These are phyloP conservation scores for Albula glossodonta DNA, from an alignment of 2,113 vertebrate genomes.

Conservation along the genomic window DNA sequence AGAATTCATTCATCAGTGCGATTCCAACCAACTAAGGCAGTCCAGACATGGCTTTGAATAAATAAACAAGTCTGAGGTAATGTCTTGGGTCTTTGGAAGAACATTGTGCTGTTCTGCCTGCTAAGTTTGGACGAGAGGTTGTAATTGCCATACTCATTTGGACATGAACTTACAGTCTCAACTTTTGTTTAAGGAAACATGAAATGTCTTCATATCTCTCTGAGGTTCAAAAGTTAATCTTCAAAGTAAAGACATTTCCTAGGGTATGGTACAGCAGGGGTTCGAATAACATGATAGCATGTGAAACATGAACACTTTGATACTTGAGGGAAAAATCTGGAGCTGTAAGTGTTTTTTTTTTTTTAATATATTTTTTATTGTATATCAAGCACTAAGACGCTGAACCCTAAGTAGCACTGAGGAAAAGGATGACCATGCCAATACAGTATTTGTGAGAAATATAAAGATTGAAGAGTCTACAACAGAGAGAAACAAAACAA, in stretches of 20 bases:
- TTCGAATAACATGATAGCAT: not conserved
- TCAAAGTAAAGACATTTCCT: constrained; percentile 28
- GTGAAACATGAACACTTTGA: not conserved
- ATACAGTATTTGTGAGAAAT: too few relatives aligned
- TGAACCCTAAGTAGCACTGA: too few relatives aligned
- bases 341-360: not conserved
- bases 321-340: not conserved
- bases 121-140: constrained; percentile 7
- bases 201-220: constrained; percentile 38
- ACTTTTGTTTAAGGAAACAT: constrained; percentile 28
- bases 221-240: constrained; percentile 32
- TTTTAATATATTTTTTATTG: too few relatives aligned
- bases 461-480: too few relatives aligned
- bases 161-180: not conserved
- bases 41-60: not conserved
- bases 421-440: too few relatives aligned
- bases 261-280: not conserved
- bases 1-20: constrained; percentile 12
- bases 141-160: not conserved
- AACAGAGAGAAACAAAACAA: not conserved
- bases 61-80: not conserved
- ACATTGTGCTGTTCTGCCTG: not conserved
- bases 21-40: not conserved
- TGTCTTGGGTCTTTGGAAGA: not conserved
- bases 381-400: too few relatives aligned